phyloP scores from a whole-genome alignment of 1,140 invertebrate genomes.

The Papilio glaucus region DNA sequence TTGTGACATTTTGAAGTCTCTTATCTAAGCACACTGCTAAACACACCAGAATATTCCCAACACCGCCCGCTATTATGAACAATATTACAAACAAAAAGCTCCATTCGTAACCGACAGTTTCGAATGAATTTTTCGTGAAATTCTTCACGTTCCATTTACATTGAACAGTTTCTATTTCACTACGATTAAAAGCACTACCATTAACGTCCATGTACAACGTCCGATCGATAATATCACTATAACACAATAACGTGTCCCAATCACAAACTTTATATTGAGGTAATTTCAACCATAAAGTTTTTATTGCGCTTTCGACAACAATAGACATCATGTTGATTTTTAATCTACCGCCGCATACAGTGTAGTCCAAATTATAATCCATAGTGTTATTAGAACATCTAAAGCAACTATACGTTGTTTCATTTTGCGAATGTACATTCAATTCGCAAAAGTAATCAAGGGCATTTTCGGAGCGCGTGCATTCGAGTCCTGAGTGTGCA shows the following conservation, averaged over 20 bases:
- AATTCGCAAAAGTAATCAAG: slow-evolving; percentile 68
- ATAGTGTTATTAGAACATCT: slow-evolving; percentile 61
- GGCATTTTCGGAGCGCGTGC: slow-evolving; percentile 45
- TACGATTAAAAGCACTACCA: slow-evolving; percentile 44
- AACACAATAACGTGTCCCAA: slow-evolving; percentile 66
- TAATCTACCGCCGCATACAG: slow-evolving; percentile 67
- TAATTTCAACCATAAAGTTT: slow-evolving; percentile 74
- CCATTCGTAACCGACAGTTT: slow-evolving; percentile 86
- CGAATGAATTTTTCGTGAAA: slow-evolving; percentile 53
- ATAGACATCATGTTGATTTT: slow-evolving; percentile 71
- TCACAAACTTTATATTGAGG: slow-evolving; percentile 59
- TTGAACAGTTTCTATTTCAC: slow-evolving; percentile 59
- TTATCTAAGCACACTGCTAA: slow-evolving; percentile 93
- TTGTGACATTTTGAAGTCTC: slow-evolving; percentile 95
- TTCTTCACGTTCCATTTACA: slow-evolving; percentile 66
- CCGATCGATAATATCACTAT: slow-evolving; percentile 64
- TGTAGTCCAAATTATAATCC: slow-evolving; percentile 59
- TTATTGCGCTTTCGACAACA: slow-evolving; percentile 72
- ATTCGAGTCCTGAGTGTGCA: slow-evolving; percentile 59
- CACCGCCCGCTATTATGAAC: slow-evolving; percentile 93
- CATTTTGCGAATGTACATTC: slow-evolving; percentile 76
- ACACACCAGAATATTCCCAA: slow-evolving; percentile 96
- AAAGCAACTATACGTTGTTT: slow-evolving; percentile 74
- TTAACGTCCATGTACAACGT: slow-evolving; percentile 70
- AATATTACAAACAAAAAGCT: slow-evolving; percentile 90